Evolutionary conservation across 2,888 invertebrate species (phyloP), one percentile per base, ranked within the genome.

Genomic region (Acleris literana): DNA sequence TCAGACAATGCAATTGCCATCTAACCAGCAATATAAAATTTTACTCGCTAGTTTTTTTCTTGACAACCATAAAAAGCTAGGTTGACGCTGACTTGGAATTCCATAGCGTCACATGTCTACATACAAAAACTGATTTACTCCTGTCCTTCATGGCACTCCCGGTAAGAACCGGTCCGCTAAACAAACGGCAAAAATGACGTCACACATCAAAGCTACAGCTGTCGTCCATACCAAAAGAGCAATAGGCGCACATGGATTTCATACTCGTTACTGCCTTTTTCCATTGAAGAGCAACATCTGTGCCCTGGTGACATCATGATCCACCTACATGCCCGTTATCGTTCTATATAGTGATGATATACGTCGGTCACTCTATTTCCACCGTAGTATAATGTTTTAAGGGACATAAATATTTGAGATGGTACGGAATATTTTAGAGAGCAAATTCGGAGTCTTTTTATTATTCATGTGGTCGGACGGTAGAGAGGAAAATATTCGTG

Each of bases 151-250:
- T 2, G 17, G 46, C 60, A 60, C 64, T 60, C 60, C 64, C 53
- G 29, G n/a, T 22, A 22, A n/a, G n/a, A n/a, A 22, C 57, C 44
- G 57, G 17, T 11, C 49, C 18, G n/a, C 29, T 57, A 57, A 2
- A 17, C 54, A 46, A 16, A 22, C 17, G 59, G 54, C 44, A 58
- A 59, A 59, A 60, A 70, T 88, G 83, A 88, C 86, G 88, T 88
- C 83, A 88, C 75, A 85, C 86, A 84, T 76, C 81, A 79, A 82
- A 83, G 74, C 71, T 67, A 61, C 70, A 39, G 17, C 39, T 69
- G 68, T 64, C 64, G 63, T 39, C 39, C 39, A 13, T 13, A 39
- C 0, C 39, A 39, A 13, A 39, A 39, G 13, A 39, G 39, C 39
- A 39, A 39, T 11, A 39, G 13, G 39, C 39, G 13, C 39, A 39